phyloP scores from a whole-genome alignment of 2,888 invertebrate genomes.

The Teleogryllus oceanicus region DNA sequence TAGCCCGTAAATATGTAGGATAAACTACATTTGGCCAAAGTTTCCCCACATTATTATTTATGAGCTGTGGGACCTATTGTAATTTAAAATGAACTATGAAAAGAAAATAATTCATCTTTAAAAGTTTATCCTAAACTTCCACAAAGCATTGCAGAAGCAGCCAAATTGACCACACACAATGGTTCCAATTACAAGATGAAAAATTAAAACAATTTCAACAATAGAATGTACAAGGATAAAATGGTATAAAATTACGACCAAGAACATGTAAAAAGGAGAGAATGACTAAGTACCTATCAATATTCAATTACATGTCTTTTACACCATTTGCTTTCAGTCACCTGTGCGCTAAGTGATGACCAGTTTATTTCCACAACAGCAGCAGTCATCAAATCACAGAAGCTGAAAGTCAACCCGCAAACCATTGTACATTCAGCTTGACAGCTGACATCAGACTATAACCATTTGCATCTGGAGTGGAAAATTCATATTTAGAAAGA shows the following conservation, averaged over 20 bases:
- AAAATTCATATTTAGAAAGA: no score
- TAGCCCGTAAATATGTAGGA: not conserved
- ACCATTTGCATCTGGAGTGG: no score
- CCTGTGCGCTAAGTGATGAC: conserved; percentile 9
- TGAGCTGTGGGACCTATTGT: not conserved
- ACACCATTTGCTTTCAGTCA: conserved; percentile 8
- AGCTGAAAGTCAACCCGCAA: conserved; percentile 18
- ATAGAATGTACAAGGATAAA: conserved; percentile 18
- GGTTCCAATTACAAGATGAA: not conserved
- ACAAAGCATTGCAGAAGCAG: not conserved
- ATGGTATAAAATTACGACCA: conserved; percentile 18
- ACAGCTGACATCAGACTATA: not conserved
- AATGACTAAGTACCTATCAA: conserved; percentile 18
- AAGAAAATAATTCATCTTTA: not conserved
- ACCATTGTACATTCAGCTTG: not conserved
- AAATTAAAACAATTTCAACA: conserved; percentile 18
- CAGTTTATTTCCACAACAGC: not conserved
- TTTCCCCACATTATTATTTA: not conserved
- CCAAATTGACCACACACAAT: conserved; percentile 5
- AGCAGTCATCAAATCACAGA: conserved; percentile 18
- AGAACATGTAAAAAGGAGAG: conserved; percentile 11
- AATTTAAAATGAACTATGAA: not conserved
- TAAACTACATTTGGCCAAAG: not conserved
- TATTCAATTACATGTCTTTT: conserved; percentile 10
- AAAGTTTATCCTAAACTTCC: not conserved